Percentiles rank a stretch among this genome's conserved stretches.
Evolutionary conservation across 23 tunicate species (phyloP).

Genomic region (Halocynthia aurantium): DNA sequence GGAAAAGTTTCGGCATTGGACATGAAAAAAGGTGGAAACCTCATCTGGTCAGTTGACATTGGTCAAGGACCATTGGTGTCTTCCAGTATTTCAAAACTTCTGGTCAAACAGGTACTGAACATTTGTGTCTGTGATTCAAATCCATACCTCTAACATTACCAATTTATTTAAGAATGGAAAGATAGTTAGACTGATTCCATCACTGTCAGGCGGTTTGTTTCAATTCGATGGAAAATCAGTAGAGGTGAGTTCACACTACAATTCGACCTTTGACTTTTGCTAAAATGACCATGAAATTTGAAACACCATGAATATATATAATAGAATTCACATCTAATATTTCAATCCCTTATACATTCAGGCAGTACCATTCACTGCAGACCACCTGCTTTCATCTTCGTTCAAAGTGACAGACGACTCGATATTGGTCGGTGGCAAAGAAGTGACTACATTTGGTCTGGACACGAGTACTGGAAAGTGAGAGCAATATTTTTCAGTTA

Average conservation of each 20-base stretch:
- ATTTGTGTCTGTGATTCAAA: no score
- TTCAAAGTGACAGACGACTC: conserved; percentile 50
- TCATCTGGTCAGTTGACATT: conserved; percentile 38
- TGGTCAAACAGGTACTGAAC: conserved; percentile 22
- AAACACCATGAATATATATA: neutral
- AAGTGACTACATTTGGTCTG: conserved; percentile 58
- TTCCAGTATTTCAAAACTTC: conserved; percentile 58
- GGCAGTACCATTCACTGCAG: conserved; percentile 87
- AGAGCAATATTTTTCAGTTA: neutral
- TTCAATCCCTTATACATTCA: neutral
- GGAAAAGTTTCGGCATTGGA: conserved; percentile 74
- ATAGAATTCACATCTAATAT: neutral
- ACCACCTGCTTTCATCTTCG: conserved; percentile 52
- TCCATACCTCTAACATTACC: no score
- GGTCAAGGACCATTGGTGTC: conserved; percentile 65
- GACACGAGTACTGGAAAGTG: conserved; percentile 56
- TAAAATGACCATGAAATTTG: neutral
- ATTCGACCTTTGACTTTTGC: no score
- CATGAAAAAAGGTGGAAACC: conserved; percentile 30
- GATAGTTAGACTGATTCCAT: conserved; percentile 63
- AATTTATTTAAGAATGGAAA: conserved; percentile 62
- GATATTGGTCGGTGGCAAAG: conserved; percentile 74
- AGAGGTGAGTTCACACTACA: conserved; percentile 32
- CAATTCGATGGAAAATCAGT: conserved; percentile 76
- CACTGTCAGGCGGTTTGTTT: conserved; percentile 79